Conservation (phyloP, 2,888 invertebrate genomes). For the Pediacus dermestoides region DNA sequence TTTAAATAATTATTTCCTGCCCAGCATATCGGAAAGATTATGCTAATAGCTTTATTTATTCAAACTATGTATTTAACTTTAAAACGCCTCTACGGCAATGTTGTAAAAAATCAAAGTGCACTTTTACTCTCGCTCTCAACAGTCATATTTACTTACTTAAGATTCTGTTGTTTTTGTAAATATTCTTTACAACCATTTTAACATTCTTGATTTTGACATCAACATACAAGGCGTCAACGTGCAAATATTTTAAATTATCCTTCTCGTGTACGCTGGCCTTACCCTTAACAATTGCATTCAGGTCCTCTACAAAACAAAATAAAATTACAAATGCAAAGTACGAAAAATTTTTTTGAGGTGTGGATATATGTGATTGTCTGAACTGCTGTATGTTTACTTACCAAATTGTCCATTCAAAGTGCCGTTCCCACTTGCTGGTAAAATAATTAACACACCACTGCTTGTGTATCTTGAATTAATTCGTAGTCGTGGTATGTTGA, state of each 20-base stretch:
- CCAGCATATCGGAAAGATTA: no score
- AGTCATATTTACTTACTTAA: slow-evolving; percentile 69
- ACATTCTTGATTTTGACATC: slow-evolving; percentile 60
- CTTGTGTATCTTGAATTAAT: slow-evolving; percentile 66
- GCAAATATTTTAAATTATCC: slow-evolving; percentile 55
- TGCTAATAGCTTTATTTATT: no score
- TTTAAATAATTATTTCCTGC: no score
- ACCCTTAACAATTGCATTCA: slow-evolving; percentile 59
- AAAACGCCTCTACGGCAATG: no score
- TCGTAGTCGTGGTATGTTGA: slow-evolving; percentile 62
- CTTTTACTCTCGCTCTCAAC: no score
- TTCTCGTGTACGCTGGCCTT: slow-evolving; percentile 51
- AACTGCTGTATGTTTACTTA: no score
- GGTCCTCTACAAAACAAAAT: slow-evolving; percentile 52
- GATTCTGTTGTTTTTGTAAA: slow-evolving; percentile 67
- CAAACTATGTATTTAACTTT: no score
- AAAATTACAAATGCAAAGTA: no score
- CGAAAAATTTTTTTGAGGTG: no score
- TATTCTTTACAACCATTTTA: slow-evolving; percentile 62
- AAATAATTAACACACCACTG: slow-evolving; percentile 64
- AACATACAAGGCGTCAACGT: slow-evolving; percentile 60
- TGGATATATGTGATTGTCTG: no score
- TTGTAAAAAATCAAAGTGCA: no score
- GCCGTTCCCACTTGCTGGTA: slow-evolving; percentile 69
- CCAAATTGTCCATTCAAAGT: slow-evolving; percentile 64